These are phyloP conservation scores for Telmatochromis brachygnathus DNA, from an alignment of 2,113 vertebrate genomes.

Conservation along the genomic window DNA sequence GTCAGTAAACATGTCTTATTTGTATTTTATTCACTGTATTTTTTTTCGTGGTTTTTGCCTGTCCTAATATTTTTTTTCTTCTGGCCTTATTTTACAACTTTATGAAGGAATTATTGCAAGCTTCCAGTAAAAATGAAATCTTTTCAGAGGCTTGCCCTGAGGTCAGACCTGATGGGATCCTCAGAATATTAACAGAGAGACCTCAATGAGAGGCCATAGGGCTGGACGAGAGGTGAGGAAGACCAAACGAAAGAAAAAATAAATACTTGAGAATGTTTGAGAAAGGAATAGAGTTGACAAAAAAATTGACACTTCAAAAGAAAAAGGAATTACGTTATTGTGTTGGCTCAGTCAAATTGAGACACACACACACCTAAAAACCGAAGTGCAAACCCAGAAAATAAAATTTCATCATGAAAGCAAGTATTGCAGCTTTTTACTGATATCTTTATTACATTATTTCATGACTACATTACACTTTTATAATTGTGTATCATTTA, in stretches of 20 bases:
- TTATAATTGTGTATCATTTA: background rate
- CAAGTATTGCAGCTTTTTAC: background rate
- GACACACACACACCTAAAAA: background rate
- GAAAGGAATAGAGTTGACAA: background rate
- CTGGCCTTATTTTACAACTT: constrained; percentile 10
- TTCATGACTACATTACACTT: background rate
- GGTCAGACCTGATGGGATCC: constrained; percentile 28
- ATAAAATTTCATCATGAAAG: background rate
- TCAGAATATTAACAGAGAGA: constrained; percentile 41
- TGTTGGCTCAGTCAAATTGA: background rate
- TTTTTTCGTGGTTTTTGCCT: background rate
- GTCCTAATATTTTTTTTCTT: background rate
- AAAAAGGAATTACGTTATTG: background rate
- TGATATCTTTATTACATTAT: background rate
- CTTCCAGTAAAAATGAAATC: constrained; percentile 46
- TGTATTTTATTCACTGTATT: background rate
- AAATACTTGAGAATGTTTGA: background rate
- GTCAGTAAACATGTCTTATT: background rate
- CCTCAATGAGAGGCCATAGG: background rate
- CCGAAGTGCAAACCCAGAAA: background rate
- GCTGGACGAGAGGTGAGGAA: background rate
- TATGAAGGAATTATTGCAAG: constrained; percentile 31
- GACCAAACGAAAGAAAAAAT: background rate
- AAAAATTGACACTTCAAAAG: background rate
- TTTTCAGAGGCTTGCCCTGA: constrained; percentile 17